Percentiles rank a stretch among this genome's conserved stretches.
phyloP scores from a whole-genome alignment of 2,888 invertebrate genomes.

The Tupiocoris notatus region DNA sequence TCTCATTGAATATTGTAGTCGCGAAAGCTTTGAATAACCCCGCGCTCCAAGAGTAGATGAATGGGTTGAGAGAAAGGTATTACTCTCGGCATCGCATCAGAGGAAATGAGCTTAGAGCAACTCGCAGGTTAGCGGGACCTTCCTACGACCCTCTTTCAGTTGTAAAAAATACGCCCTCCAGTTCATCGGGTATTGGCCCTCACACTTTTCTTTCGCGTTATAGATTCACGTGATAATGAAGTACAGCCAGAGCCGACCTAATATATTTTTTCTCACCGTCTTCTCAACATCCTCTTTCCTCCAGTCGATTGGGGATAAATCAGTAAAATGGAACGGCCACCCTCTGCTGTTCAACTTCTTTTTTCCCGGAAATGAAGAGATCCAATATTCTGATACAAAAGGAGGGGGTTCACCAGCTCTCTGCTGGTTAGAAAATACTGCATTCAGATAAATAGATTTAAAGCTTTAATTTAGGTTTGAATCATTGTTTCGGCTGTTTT shows the following conservation, averaged over 20 bases:
- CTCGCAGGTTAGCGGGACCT: neutral
- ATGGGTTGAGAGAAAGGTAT: neutral
- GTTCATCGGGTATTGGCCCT: neutral
- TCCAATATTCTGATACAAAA: constrained; percentile 34
- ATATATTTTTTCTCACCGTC: neutral
- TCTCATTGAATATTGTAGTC: neutral
- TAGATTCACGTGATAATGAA: neutral
- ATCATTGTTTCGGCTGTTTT: constrained; percentile 8
- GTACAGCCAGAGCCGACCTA: neutral
- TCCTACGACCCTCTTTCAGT: neutral
- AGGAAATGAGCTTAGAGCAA: neutral
- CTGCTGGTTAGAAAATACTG: constrained; percentile 6
- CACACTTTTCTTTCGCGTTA: neutral
- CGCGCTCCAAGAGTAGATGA: neutral
- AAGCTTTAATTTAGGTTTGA: constrained; percentile 16
- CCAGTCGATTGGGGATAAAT: constrained; percentile 10
- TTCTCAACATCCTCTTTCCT: neutral
- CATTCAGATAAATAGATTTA: constrained; percentile 6
- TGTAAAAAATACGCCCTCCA: neutral
- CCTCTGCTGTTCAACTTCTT: neutral
- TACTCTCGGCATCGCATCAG: neutral
- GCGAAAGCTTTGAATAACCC: neutral
- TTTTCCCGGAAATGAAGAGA: constrained; percentile 32
- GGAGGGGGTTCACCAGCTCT: neutral
- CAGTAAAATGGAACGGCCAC: constrained; percentile 5